These are phyloP conservation scores for Tricholaema leucomelas DNA, from an alignment of 2,113 vertebrate species.

Conservation along the genomic window DNA sequence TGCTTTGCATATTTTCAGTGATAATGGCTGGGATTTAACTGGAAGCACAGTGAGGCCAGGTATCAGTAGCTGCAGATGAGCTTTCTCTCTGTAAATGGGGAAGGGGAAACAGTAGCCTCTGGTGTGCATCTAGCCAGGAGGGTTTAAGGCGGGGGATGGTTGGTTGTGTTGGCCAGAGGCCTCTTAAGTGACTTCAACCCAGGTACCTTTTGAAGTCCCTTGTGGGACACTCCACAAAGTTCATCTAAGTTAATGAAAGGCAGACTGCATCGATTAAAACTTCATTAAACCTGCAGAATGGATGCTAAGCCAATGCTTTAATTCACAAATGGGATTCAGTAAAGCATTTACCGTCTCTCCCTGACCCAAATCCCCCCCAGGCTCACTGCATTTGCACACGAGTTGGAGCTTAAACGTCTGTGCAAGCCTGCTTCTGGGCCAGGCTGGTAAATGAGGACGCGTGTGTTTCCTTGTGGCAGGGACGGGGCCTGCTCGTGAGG, in stretches of 20 bases:
- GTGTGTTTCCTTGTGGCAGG: rapidly evolving
- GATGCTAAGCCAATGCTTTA: not conserved
- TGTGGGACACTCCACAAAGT: not conserved
- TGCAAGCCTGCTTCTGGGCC: not conserved
- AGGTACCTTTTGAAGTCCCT: not conserved
- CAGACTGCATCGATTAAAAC: not conserved
- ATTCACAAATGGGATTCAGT: slow-evolving; percentile 24
- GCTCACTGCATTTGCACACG: rapidly evolving
- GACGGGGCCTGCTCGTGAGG: not conserved
- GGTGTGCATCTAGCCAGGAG: not conserved
- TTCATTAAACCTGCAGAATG: not conserved
- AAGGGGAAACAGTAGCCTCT: not conserved
- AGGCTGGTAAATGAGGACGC: not conserved
- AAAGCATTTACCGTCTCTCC: not conserved
- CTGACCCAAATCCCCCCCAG: not conserved
- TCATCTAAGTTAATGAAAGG: not conserved
- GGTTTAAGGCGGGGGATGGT: rapidly evolving
- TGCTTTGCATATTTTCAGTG: not conserved
- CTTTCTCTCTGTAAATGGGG: not conserved
- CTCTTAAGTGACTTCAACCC: rapidly evolving
- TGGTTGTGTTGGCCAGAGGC: not conserved
- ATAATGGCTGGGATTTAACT: not conserved
- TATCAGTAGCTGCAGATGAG: not conserved
- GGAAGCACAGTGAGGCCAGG: not conserved
- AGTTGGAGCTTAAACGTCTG: not conserved